Evolutionary conservation across 2,113 vertebrate species (phyloP), one percentile per base, ranked within the genome.

Genomic region (Tenebrosternarchus preto): DNA sequence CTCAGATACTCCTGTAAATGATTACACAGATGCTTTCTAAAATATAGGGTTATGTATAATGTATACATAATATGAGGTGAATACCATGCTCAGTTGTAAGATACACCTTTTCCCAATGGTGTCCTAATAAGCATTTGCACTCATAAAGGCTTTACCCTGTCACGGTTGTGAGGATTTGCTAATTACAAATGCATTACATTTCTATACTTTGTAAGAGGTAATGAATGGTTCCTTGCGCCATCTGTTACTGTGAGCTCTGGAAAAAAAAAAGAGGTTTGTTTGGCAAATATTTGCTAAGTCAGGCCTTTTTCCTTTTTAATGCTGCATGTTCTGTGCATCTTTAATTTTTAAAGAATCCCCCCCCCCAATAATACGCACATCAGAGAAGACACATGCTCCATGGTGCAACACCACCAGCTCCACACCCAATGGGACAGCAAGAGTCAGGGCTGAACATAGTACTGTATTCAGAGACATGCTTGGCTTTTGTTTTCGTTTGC

Each of bases 271-370:
- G 66, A 57, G 67, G 43, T 55, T 68, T 36, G 66, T 53, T 73
- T 46, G 64, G 78, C 60, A 71, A 73, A n/a, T 20, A 77, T 56
- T 61, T 73, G 71, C 71, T 74, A 80, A 67, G 69, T 57, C 72
- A 39, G 36, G 53, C 71, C 70, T 22, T 67, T 60, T 55, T 73
- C 53, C 5, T 66, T 46, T 72, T 59, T 17, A 77, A 81, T 67
- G 83, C 79, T 84, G 83, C 83, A 84, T 84, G 79, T 72, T 83
- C 57, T 78, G 81, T 77, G 64, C 76, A 76, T 76, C 78, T 57
- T 61, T 57, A n/a, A 60, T 6, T 22, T 16, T 56, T 15, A 50
- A 50, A 15, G 15, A 22, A 39, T 24, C 39, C 24, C 64, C 17
- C 19, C 73, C 71, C 79, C 66, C 59, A 57, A 60, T 59, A 70